Evolutionary conservation across 2,113 vertebrate species (phyloP), one percentile per base, ranked within the genome.

Genomic region (Phylloscopus whistleri): DNA sequence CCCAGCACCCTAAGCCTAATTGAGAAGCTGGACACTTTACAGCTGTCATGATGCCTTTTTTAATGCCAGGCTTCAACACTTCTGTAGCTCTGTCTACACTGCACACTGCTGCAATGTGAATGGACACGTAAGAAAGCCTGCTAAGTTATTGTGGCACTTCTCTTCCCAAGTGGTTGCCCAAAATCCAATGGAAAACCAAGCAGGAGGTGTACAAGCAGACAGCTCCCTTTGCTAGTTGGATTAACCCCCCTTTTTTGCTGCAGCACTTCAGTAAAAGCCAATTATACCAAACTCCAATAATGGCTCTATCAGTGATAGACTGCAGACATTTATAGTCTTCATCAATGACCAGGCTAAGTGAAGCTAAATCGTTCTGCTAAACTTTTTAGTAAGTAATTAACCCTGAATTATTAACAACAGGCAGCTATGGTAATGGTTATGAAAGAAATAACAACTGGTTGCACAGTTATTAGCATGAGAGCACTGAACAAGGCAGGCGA

Each of bases 341-440:
- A 88, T 90, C 79, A 85, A 41, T 46, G 79, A 96, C 78, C 46
- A 74, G 67, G 67, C 67, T 90, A 93, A 90, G 78, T 18, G 1
- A 85, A 60, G 49, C 75, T 85, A 79, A 95, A 94, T 69, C 12
- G 41, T 87, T 94, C 87, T 80, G 70, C 79, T 88, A 64, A 94
- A 93, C 78, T 68, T 96, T 84, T 78, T n/a, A 89, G 69, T 79
- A 85, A 83, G 82, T 43, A 79, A 91, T 94, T 95, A 91, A 82
- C 90, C 78, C 82, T 90, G 82, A 94, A 85, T 91, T 87, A 91
- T 80, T 75, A 93, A 64, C 83, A 76, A 88, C 27, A 76, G 87
- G 55, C 70, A 86, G 75, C 58, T 66, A n/a, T 55, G 73, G 43
- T 79, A 89, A 72, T 70, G 74, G 74, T 66, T 94, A 79, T 76